Evolutionary conservation across 1,140 invertebrate species (phyloP), one percentile per base, ranked within the genome.

Genomic region (Drosophila erecta): DNA sequence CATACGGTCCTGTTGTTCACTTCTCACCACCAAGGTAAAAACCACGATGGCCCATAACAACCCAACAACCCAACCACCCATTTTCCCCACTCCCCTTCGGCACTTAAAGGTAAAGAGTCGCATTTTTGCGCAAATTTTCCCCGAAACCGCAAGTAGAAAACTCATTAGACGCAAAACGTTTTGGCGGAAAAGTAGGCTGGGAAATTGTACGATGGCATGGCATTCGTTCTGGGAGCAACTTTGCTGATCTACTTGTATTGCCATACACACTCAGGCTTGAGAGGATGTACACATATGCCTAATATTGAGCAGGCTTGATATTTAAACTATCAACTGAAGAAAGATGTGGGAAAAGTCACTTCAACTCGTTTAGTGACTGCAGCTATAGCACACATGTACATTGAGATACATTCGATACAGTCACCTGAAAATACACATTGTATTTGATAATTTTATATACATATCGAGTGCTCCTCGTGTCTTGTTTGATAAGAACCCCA

Each of bases 141-240:
- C 57, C 51, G 62, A 81, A 86, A 83, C 81, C 81, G 81, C 81
- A 87, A 83, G 81, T 76, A 65, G 83, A 87, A 78, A 86, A 86
- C 79, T 86, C 81, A 86, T 86, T 86, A 87, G 65, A 79, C 83
- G 66, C 70, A 79, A 83, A 79, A 83, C 71, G 81, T 87, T 83
- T 81, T 54, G 61, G 56, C 59, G 73, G 72, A 57, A 56, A 55
- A 69, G 69, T 40, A 33, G 65, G 44, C 55, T 56, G 66, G 49
- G 46, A 69, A 54, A 69, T 37, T 27, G 17, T n/a, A 50, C 27
- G 62, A 49, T 41, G 50, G 53, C 20, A 15, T 59, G 62, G 35
- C 37, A 64, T 55, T 33, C 17, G 22, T 11, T 24, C 33, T 35
- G 27, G 24, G 17, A 33, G 8, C 20, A 46, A 17, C 59, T 44